Evolutionary conservation across 1,140 invertebrate genomes (phyloP).

Genomic region (Brachionus rotundiformis): DNA sequence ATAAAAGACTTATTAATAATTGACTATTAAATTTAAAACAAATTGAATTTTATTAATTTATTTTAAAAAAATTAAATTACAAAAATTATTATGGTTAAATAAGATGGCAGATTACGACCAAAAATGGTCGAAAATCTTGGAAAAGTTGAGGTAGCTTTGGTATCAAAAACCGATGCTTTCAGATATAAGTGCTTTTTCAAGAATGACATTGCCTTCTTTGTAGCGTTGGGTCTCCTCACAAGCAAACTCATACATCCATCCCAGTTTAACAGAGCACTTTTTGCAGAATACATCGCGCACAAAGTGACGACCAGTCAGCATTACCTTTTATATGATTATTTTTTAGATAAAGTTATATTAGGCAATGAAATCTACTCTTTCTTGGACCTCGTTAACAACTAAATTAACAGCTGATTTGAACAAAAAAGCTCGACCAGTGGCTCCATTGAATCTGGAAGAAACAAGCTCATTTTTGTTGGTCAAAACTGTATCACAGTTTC

Average conservation of each 20-base stretch:
- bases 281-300: constrained; percentile 95
- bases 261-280: constrained; percentile 77
- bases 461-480: constrained; percentile 91
- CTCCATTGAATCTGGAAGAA: constrained; percentile 88
- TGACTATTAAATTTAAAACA: not conserved
- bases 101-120: not conserved
- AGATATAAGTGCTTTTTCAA: constrained; percentile 66
- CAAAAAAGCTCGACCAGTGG: constrained; percentile 91
- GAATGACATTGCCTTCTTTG: constrained; percentile 87
- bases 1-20: not conserved
- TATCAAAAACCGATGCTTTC: constrained; percentile 60
- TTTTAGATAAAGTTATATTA: not conserved
- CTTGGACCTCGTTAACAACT: constrained; percentile 30
- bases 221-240: constrained; percentile 95
- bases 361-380: constrained; percentile 32
- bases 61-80: not conserved
- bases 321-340: constrained; percentile 56
- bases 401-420: constrained; percentile 67
- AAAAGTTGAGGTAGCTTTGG: not conserved
- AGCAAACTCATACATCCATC: constrained; percentile 72
- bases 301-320: constrained; percentile 80
- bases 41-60: not conserved
- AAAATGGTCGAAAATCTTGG: not conserved
- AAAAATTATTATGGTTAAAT: not conserved
- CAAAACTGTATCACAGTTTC: constrained; percentile 87